These are phyloP conservation scores for Frieseomelitta varia DNA, from an alignment of 1,140 invertebrate genomes.

Conservation along the genomic window DNA sequence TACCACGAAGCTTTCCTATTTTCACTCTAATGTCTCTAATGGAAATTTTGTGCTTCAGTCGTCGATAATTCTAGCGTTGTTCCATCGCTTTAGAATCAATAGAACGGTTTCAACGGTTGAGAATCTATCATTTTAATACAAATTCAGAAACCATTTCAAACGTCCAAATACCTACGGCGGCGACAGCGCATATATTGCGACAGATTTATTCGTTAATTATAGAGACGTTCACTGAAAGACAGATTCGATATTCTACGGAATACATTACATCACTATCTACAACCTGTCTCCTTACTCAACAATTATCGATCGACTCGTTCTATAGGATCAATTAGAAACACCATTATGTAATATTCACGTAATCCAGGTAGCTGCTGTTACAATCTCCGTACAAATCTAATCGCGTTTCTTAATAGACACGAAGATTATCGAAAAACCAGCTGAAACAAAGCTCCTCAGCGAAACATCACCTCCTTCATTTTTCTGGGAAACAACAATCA, in stretches of 20 bases:
- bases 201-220: background rate
- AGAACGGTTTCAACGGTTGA: too few relatives aligned
- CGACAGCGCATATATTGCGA: background rate
- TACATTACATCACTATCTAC: background rate
- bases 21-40: too few relatives aligned
- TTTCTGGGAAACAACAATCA: too few relatives aligned
- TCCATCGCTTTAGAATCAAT: too few relatives aligned
- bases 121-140: too few relatives aligned
- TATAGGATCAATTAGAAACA: background rate
- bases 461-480: too few relatives aligned
- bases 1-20: too few relatives aligned
- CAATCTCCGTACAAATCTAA: background rate
- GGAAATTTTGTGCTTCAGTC: too few relatives aligned
- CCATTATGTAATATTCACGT: background rate
- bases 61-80: too few relatives aligned
- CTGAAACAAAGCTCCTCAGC: background rate
- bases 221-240: background rate
- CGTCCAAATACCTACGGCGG: too few relatives aligned
- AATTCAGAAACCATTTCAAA: too few relatives aligned
- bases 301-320: background rate
- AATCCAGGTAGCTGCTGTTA: background rate
- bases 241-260: background rate
- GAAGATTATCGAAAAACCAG: background rate
- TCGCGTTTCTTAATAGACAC: background rate
- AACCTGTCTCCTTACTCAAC: background rate